A percentile compares a stretch with the other conserved stretches of the same genome.
phyloP scores from a whole-genome alignment of 2,888 invertebrate genomes.

The Lagria hirta region DNA sequence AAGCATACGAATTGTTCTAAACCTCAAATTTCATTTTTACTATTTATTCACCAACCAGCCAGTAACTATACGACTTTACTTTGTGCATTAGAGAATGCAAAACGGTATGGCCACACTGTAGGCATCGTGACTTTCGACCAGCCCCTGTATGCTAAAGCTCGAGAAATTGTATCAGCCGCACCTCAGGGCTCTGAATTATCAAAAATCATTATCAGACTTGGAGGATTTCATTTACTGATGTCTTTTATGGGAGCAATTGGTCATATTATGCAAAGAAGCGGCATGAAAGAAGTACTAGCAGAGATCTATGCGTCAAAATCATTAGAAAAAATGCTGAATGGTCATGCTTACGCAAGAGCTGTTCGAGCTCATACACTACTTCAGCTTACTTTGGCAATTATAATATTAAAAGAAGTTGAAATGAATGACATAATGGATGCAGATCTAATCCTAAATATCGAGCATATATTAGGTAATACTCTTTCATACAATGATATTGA shows the following conservation, averaged over 20 bases:
- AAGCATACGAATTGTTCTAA: constrained; percentile 26
- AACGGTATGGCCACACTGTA: constrained; percentile 32
- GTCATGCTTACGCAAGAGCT: constrained; percentile 40
- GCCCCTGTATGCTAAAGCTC: constrained; percentile 35
- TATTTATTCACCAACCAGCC: constrained; percentile 23
- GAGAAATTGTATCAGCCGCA: constrained; percentile 29
- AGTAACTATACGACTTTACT: constrained; percentile 30
- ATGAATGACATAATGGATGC: constrained; percentile 38
- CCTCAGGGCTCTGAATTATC: constrained; percentile 38
- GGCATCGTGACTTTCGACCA: constrained; percentile 29
- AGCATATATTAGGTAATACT: constrained; percentile 35
- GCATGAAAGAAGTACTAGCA: constrained; percentile 41
- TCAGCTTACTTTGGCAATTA: constrained; percentile 42
- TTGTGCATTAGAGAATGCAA: constrained; percentile 27
- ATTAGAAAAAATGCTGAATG: constrained; percentile 40
- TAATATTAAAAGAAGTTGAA: constrained; percentile 39
- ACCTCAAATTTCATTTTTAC: too few species aligned
- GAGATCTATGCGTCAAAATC: constrained; percentile 35
- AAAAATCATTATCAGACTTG: constrained; percentile 40
- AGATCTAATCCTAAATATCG: too few species aligned
- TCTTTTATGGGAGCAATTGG: constrained; percentile 48
- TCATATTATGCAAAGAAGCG: constrained; percentile 49
- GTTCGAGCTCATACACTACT: constrained; percentile 38
- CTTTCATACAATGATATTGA: constrained; percentile 43
- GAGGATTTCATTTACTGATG: constrained; percentile 44